A percentile compares a stretch with the other conserved stretches of the same genome.
phyloP scores from a whole-genome alignment of 2,113 vertebrate species.

The Nannospalax galili region DNA sequence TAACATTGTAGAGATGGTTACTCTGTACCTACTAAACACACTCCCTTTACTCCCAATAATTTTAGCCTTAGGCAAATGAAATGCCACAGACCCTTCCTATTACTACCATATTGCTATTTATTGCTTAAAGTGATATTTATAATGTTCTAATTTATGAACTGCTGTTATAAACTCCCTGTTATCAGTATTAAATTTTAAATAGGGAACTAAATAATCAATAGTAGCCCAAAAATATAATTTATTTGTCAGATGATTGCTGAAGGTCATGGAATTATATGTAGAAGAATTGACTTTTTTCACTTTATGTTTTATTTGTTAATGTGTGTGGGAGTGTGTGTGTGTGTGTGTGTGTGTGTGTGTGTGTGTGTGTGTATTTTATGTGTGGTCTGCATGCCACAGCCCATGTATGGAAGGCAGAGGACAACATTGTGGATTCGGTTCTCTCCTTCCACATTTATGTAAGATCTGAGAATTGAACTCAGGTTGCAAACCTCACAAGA shows the following conservation, averaged over 20 bases:
- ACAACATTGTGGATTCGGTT: not conserved
- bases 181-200: not conserved
- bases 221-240: not conserved
- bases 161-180: not conserved
- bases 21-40: not conserved
- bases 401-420: not conserved
- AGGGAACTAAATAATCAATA: not conserved
- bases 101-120: not conserved
- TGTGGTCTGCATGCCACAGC: not conserved
- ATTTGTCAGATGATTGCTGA: not conserved
- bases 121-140: not conserved
- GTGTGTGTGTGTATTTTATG: too few species aligned
- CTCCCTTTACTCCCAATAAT: not conserved
- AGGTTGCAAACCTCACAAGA: not conserved
- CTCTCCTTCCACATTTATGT: too few species aligned
- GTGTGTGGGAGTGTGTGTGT: not conserved
- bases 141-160: not conserved
- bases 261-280: not conserved
- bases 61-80: conserved; percentile 23
- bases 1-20: not conserved
- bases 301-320: not conserved
- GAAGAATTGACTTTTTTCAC: not conserved
- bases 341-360: too few species aligned
- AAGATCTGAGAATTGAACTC: too few species aligned
- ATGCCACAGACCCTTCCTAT: not conserved